These are phyloP conservation scores for Acanthosepion esculentum DNA, from an alignment of 2,888 invertebrate genomes.

Conservation along the genomic window DNA sequence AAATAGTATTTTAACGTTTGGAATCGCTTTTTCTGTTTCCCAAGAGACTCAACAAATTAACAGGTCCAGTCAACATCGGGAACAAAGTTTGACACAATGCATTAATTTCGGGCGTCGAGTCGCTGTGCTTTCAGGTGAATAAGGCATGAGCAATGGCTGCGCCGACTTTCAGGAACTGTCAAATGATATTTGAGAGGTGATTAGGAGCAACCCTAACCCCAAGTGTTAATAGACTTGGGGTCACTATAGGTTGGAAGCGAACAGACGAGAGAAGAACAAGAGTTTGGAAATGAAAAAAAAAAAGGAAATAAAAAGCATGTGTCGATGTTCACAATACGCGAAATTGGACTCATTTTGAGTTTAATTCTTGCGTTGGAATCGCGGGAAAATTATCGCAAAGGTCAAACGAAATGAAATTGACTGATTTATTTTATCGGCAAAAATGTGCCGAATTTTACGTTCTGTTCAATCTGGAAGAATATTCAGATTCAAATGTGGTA, in stretches of 20 bases:
- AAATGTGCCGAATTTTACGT: not conserved
- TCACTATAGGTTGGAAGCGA: not conserved
- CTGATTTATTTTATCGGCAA: not conserved
- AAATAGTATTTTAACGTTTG: not conserved
- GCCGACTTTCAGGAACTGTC: not conserved
- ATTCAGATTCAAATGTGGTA: not conserved
- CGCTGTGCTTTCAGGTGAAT: not conserved
- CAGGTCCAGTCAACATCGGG: not conserved
- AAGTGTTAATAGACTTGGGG: conserved; percentile 24
- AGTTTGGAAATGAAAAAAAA: not conserved
- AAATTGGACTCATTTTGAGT: not conserved
- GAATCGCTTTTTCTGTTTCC: not conserved
- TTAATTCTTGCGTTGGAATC: not conserved
- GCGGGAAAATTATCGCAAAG: not conserved
- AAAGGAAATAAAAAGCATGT: not conserved
- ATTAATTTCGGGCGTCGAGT: not conserved
- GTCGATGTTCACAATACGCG: not conserved
- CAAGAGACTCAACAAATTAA: not conserved
- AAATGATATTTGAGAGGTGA: conserved; percentile 33
- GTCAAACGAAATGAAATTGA: not conserved
- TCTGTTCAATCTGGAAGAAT: not conserved
- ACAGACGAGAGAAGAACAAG: not conserved
- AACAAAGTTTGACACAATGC: conserved; percentile 14
- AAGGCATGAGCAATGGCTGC: not conserved
- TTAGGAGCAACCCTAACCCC: no score